Evolutionary conservation across 92 coral and sea anemone species (phyloP).

Genomic region (Actinernus sp.): DNA sequence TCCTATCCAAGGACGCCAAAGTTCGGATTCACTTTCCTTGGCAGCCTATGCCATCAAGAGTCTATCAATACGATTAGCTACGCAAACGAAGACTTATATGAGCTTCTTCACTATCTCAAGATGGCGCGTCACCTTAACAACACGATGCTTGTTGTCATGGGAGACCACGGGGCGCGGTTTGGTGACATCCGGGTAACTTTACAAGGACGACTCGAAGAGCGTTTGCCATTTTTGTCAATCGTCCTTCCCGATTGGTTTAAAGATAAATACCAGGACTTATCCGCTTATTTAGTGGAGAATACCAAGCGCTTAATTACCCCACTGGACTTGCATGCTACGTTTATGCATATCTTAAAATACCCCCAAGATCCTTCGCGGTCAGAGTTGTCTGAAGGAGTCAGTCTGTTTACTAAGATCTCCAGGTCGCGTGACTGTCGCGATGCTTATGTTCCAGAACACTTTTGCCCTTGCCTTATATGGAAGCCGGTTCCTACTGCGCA

Average conservation of each 20-base stretch:
- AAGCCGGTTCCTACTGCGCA: constrained; percentile 35
- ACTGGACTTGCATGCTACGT: constrained; percentile 68
- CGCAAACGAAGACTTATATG: constrained; percentile 32
- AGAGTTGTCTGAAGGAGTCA: constrained; percentile 46
- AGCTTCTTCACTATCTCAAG: constrained; percentile 32
- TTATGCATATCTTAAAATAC: constrained; percentile 53
- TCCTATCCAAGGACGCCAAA: constrained; percentile 59
- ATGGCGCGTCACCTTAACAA: constrained; percentile 44
- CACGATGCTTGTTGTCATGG: constrained; percentile 62
- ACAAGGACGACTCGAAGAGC: constrained; percentile 68
- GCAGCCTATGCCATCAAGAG: constrained; percentile 49
- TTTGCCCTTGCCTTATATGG: constrained; percentile 65
- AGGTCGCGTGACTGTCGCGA: constrained; percentile 42
- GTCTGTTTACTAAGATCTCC: constrained; percentile 42
- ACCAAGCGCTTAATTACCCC: constrained; percentile 59
- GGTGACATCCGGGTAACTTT: constrained; percentile 41
- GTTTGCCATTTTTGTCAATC: constrained; percentile 56
- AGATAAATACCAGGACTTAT: constrained; percentile 21
- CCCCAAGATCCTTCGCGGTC: constrained; percentile 49
- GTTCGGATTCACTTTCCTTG: constrained; percentile 58
- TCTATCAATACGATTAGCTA: constrained; percentile 47
- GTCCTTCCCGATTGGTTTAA: constrained; percentile 64
- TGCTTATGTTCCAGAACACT: constrained; percentile 63
- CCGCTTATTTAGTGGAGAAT: constrained; percentile 19
- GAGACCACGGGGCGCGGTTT: constrained; percentile 64